Evolutionary conservation across 1,140 invertebrate genomes (phyloP).

Genomic region (Anthonomus grandis): DNA sequence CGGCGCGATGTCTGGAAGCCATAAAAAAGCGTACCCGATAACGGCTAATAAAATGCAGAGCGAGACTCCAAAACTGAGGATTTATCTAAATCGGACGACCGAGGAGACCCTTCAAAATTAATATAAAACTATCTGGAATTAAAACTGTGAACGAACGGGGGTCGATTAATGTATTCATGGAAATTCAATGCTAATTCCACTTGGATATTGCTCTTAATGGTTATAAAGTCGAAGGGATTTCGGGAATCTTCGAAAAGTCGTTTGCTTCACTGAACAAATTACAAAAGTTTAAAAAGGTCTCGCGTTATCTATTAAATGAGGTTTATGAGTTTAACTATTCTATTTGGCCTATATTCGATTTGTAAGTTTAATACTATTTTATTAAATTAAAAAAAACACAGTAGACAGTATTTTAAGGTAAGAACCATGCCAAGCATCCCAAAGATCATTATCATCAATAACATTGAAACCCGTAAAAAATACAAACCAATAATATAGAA

Average conservation of each 20-base stretch:
- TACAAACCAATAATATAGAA: too few relatives aligned
- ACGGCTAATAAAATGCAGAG: conserved; percentile 13
- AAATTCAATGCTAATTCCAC: conserved; percentile 28
- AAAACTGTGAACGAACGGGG: conserved; percentile 18
- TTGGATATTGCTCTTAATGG: conserved; percentile 29
- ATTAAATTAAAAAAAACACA: too few relatives aligned
- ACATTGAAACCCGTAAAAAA: too few relatives aligned
- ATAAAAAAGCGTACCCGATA: conserved; percentile 1
- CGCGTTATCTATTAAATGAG: conserved; percentile 10
- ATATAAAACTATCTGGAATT: conserved; percentile 28
- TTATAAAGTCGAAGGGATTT: conserved; percentile 28
- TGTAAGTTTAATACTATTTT: too few relatives aligned
- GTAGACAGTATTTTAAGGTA: too few relatives aligned
- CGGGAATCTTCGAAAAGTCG: conserved; percentile 22
- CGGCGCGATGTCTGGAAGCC: not conserved
- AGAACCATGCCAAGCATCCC: too few relatives aligned
- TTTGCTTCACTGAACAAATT: conserved; percentile 20
- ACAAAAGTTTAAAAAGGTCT: conserved; percentile 18
- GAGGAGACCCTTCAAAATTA: conserved; percentile 16
- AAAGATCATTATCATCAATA: too few relatives aligned
- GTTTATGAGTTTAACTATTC: too few relatives aligned
- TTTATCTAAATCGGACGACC: conserved; percentile 14
- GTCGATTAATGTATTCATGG: conserved; percentile 29
- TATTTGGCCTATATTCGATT: too few relatives aligned
- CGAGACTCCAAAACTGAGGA: conserved; percentile 6